Evolutionary conservation across 2,113 vertebrate genomes (phyloP).

Genomic region (Thinocorus orbignyianus): DNA sequence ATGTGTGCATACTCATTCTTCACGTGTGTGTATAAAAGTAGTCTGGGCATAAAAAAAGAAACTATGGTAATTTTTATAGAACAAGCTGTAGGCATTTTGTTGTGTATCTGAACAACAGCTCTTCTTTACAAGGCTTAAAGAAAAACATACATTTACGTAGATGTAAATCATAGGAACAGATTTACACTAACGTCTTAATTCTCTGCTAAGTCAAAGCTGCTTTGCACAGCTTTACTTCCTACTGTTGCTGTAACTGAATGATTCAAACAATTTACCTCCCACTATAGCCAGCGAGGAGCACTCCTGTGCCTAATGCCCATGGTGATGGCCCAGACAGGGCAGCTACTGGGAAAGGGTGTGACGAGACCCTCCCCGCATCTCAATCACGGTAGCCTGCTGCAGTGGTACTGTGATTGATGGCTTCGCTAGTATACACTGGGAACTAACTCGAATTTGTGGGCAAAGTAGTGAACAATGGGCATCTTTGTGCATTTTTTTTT

Average conservation of each 20-base stretch:
- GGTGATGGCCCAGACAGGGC: neutral
- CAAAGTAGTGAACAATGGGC: neutral
- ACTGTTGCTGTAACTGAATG: neutral
- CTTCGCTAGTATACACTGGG: neutral
- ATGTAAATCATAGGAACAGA: neutral
- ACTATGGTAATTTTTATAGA: neutral
- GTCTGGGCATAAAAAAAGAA: neutral
- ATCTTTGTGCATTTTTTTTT: neutral
- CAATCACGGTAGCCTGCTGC: accelerated
- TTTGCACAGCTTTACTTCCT: constrained; percentile 27
- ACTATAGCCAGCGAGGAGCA: accelerated
- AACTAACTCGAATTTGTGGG: neutral
- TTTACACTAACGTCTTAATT: constrained; percentile 29
- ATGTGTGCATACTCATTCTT: neutral
- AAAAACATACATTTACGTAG: neutral
- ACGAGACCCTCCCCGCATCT: neutral
- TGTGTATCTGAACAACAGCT: neutral
- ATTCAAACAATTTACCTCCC: neutral
- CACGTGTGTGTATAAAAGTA: neutral
- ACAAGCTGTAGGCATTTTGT: neutral
- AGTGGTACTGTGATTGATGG: accelerated
- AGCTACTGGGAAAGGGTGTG: accelerated
- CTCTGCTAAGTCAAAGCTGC: constrained; percentile 31
- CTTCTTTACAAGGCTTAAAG: neutral
- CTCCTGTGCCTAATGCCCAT: accelerated